phyloP scores from a whole-genome alignment of 2,113 vertebrate species.

The Erythrolamprus reginae region DNA sequence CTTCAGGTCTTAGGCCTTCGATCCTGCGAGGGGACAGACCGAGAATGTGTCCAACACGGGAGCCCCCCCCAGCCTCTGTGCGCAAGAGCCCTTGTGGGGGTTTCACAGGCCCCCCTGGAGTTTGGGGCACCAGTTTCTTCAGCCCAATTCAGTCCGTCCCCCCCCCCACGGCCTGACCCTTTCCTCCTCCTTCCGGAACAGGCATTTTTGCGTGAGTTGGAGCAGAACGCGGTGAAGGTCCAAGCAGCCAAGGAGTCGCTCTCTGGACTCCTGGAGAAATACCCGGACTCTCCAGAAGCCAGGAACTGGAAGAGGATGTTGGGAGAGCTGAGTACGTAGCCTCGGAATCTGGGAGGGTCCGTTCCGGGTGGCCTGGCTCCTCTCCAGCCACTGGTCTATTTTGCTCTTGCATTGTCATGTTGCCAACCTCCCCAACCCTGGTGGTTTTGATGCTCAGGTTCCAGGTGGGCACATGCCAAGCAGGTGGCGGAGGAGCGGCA shows the following conservation, averaged over 20 bases:
- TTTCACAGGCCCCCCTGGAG: background rate
- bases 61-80: background rate
- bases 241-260: slow-evolving; percentile 84
- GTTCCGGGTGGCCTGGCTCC: background rate
- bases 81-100: background rate
- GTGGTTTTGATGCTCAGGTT: slow-evolving; percentile 68
- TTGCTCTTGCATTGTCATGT: background rate
- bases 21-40: background rate
- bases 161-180: background rate
- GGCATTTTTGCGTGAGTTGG: slow-evolving; percentile 86
- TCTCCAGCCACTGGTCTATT: background rate
- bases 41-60: background rate
- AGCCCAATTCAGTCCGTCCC: too few species aligned
- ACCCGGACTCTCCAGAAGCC: slow-evolving; percentile 88
- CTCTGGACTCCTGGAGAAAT: slow-evolving; percentile 79
- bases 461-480: slow-evolving; percentile 85
- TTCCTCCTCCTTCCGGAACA: slow-evolving; percentile 37
- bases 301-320: slow-evolving; percentile 87
- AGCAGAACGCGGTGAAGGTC: slow-evolving; percentile 84
- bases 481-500: slow-evolving; percentile 81
- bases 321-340: slow-evolving; percentile 85
- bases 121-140: background rate
- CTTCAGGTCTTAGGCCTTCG: background rate
- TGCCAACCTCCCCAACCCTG: rapidly evolving
- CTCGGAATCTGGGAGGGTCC: background rate